Evolutionary conservation across 2,113 vertebrate genomes (phyloP).

Genomic region (Nyctereutes procyonoides): DNA sequence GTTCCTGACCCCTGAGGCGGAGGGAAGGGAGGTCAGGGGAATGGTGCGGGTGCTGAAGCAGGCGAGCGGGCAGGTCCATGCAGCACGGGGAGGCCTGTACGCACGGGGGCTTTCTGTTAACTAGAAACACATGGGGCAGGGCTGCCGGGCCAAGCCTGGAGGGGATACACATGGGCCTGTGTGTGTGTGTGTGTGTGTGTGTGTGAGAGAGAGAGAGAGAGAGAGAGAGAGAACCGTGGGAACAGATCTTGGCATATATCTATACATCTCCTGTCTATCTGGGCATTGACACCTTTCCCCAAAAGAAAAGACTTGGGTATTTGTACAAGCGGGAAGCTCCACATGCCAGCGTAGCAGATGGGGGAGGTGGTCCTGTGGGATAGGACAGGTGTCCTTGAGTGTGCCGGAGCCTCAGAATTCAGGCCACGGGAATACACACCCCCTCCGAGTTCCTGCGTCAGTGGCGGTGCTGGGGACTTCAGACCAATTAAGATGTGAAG

Average conservation of each 20-base stretch:
- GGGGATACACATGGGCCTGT: accelerated
- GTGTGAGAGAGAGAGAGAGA: neutral
- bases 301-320: neutral
- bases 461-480: neutral
- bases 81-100: neutral
- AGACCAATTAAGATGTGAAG: neutral
- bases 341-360: neutral
- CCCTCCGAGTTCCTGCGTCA: neutral
- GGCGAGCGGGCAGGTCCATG: conserved; percentile 42
- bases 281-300: neutral
- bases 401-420: neutral
- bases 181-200: neutral
- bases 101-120: conserved; percentile 46
- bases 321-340: neutral
- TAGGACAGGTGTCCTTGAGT: neutral
- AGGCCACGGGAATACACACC: too few species aligned
- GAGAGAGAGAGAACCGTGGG: neutral
- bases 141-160: conserved; percentile 36
- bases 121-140: conserved; percentile 63
- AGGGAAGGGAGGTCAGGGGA: neutral
- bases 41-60: conserved; percentile 33
- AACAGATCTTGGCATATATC: neutral
- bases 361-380: too few species aligned
- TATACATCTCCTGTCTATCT: neutral
- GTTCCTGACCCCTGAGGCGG: neutral